Conservation (phyloP, 1,140 invertebrate species). For the Pseudomyrmex sp. region DNA sequence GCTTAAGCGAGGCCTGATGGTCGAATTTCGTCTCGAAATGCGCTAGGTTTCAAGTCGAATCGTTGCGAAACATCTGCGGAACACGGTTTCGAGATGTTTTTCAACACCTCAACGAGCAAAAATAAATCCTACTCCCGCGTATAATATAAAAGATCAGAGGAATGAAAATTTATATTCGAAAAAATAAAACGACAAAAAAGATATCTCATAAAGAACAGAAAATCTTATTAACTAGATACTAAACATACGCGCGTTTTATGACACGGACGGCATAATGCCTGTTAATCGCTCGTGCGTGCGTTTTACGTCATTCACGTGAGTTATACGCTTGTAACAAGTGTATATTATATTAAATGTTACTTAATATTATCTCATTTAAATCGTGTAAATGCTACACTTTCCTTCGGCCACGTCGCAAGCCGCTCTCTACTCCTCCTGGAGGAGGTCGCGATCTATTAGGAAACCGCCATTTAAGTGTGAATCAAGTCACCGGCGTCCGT, state of each 20-base stretch:
- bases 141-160: too few species aligned
- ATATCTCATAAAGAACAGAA: too few species aligned
- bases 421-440: neutral
- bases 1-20: constrained; percentile 22
- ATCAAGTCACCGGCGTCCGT: constrained; percentile 11
- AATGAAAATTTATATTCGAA: too few species aligned
- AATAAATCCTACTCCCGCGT: too few species aligned
- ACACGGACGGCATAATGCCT: too few species aligned
- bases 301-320: too few species aligned
- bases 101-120: too few species aligned
- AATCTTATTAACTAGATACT: neutral
- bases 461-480: constrained; percentile 43
- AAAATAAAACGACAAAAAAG: too few species aligned
- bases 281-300: too few species aligned
- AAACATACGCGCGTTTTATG: too few species aligned
- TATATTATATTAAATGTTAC: neutral
- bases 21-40: constrained; percentile 17
- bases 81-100: too few species aligned
- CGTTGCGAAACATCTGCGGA: neutral
- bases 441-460: constrained; percentile 33
- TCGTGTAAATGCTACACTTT: neutral
- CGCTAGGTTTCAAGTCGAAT: neutral
- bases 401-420: neutral
- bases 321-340: too few species aligned
- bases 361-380: constrained; percentile 17